These are phyloP conservation scores for Megaptera novaeangliae DNA, from an alignment of 2,113 vertebrate genomes.

Conservation along the genomic window DNA sequence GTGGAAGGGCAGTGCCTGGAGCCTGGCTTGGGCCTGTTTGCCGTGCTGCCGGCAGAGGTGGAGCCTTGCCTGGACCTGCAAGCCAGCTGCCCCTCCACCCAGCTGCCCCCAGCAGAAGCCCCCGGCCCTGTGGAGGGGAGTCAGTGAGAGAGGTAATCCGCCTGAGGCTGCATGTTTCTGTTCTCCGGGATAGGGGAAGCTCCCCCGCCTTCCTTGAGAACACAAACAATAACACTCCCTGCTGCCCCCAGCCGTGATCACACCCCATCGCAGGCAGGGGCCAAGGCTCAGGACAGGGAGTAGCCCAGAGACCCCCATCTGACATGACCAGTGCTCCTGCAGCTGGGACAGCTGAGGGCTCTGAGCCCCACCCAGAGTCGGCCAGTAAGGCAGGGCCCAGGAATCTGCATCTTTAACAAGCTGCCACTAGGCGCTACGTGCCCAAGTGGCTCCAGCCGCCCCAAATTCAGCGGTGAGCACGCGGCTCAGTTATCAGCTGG, in stretches of 20 bases:
- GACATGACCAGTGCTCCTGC: not conserved
- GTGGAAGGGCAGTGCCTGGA: accelerated
- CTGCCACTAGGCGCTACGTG: not conserved
- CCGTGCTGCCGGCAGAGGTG: not conserved
- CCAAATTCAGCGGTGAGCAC: too few species aligned
- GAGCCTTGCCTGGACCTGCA: not conserved
- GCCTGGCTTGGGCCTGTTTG: not conserved
- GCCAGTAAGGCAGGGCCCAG: not conserved
- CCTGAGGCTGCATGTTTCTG: accelerated
- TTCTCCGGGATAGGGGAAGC: not conserved
- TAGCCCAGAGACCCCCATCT: not conserved
- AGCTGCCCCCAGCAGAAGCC: not conserved
- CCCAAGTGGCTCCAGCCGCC: not conserved
- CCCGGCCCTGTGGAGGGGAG: not conserved
- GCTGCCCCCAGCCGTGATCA: not conserved
- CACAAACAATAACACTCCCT: not conserved
- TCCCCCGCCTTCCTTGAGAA: too few species aligned
- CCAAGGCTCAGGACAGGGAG: not conserved
- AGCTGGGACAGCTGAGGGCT: not conserved
- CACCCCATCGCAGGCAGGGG: too few species aligned
- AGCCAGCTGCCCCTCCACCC: not conserved
- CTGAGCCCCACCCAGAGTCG: not conserved
- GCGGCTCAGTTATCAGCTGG: not conserved
- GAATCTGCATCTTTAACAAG: not conserved
- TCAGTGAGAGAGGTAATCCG: accelerated